These are phyloP conservation scores for Torymus texanus DNA, from an alignment of 2,888 invertebrate genomes.

Conservation along the genomic window DNA sequence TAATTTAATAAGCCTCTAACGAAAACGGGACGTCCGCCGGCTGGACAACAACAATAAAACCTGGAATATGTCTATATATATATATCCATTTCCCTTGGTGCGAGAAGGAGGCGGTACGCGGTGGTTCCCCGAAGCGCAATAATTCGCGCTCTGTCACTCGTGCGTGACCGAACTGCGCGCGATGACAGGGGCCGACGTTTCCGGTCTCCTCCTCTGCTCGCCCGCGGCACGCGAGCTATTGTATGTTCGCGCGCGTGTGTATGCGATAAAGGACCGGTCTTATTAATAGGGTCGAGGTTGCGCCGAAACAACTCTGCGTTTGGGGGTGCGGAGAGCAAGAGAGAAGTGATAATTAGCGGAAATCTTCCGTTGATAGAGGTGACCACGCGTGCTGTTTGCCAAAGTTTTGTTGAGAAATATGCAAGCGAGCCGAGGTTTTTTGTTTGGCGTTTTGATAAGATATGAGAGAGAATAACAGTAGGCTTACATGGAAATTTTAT, in stretches of 20 bases:
- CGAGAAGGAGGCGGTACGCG: constrained; percentile 9
- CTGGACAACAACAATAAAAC: background rate
- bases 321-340: no score
- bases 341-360: no score
- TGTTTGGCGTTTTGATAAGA: no score
- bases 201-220: background rate
- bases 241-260: background rate
- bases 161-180: constrained; percentile 27
- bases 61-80: no score
- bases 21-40: constrained; percentile 17
- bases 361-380: no score
- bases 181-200: constrained; percentile 24
- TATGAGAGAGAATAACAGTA: no score
- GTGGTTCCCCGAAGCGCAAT: constrained; percentile 20
- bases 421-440: no score
- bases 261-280: background rate
- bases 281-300: background rate
- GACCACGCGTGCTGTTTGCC: no score
- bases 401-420: no score
- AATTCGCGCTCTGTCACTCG: constrained; percentile 47
- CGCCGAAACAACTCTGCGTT: no score
- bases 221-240: no score
- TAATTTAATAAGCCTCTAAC: constrained; percentile 29
- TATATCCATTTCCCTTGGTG: background rate
- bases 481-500: no score